Evolutionary conservation across 2,888 invertebrate genomes (phyloP), one percentile per base, ranked within the genome.

Genomic region (Latrodectus elegans): DNA sequence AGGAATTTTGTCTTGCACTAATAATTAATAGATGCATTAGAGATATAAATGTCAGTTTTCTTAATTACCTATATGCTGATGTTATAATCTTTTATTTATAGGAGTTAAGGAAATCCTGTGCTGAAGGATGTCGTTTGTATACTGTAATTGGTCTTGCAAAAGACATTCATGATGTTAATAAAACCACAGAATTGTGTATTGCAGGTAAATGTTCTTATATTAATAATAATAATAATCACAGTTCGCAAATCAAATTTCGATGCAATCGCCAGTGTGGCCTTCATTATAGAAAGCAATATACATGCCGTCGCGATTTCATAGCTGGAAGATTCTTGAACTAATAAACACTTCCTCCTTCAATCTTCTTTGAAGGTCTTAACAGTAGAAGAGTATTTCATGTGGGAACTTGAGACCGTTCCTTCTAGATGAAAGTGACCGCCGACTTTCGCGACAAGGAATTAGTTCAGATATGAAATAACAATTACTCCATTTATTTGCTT

Each of bases 111-210:
- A 81, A 81, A 52, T 53, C 86, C 15, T 88, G 88, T 60, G n/a
- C 74, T n/a, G 81, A 84, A 84, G 88, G 88, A 12, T 88, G 88
- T n/a, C 88, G 88, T 68, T 72, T 88, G 3, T 88, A 72, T 52
- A 76, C 72, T 12, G 71, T 88, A 14, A 84, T 88, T 71, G 77
- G 75, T 14, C 38, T 88, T 60, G 78, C 82, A 10, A 88, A 88
- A 74, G 65, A 78, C 10, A 73, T 82, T 11, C 72, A 38, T 3
- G 73, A 82, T 53, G 64, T 10, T 53, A 88, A 83, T 26, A 88
- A 78, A 68, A 88, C 87, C 49, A 15, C 73, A 11, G 70, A 52
- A 49, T 64, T 79, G 8, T 88, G 87, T 26, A 71, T 74, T 52
- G 60, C 74, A 78, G 87, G 87, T 87, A 85, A 14, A n/a, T 64